Base-by-base conservation (phyloP, 2,113 vertebrate species). In the Lamprotornis superbus region DNA sequence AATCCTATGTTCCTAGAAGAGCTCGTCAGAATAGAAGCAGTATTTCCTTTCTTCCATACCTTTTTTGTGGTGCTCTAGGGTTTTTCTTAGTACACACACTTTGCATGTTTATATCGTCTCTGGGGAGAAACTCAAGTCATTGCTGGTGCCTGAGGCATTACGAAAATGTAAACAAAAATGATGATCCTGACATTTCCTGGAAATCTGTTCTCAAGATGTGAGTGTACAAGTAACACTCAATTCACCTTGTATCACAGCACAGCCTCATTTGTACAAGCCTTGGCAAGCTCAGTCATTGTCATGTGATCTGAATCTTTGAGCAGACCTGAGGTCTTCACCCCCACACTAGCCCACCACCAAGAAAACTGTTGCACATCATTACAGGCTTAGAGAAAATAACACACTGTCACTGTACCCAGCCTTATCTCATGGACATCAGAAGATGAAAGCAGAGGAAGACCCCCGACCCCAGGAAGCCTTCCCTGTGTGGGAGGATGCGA, bases 391-490 rank as follows among this genome's bases (percentile, higher is more conserved):
- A 0, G 0, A 69, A 82, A 95, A 85, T 19, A 82, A 20, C 9
- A 59, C 69, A 42, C 49, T 82, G 46, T 57, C 67, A 28, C 21
- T 39, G 13, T 0, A 0, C 55, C 44, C 2, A 0, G 16, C 27
- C 35, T 93, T 95, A 80, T 95, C 90, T 88, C 10, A 2, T 22
- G 79, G 59, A 59, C 30, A 40, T 83, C 82, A 90, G 59, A 13
- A 91, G 68, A 74, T 69, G 68, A 94, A 92, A 90, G 89, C 53
- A 83, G 64, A 78, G 57, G 73, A 86, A 40, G 0, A 1, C n/a
- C 87, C 49, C 40, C 3, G 22, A 31, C 60, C 35, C 53, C 49
- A 73, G 50, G 47, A 22, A 83, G 11, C 27, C 10, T 80, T 67
- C 59, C 56, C 63, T 1, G 0, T 17, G 73, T 93, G 83, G 93